Percentiles rank a stretch among this genome's conserved stretches.
Conservation (phyloP, 1,140 invertebrate genomes). For the Sarcophaga bullata region DNA sequence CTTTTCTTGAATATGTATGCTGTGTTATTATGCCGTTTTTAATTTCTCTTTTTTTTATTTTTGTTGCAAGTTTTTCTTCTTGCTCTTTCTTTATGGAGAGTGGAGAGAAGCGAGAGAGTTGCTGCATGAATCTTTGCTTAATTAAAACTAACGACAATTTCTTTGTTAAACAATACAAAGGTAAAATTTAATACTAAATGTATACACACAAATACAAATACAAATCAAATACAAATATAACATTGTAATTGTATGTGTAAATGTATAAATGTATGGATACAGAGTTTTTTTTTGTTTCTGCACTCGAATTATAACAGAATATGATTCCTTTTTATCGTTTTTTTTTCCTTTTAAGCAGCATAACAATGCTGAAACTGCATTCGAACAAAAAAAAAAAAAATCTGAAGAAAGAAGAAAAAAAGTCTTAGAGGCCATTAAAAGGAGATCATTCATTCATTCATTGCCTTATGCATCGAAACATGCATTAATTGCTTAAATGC, state of each 20-base stretch:
- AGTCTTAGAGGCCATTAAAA: too few species aligned
- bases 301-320: not conserved
- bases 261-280: too few species aligned
- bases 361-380: too few species aligned
- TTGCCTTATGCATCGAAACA: not conserved
- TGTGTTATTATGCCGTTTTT: too few species aligned
- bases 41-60: not conserved
- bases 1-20: not conserved
- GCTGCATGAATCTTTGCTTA: not conserved
- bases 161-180: not conserved
- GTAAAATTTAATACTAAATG: not conserved
- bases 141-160: slow-evolving; percentile 19
- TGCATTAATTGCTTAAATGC: not conserved
- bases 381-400: too few species aligned
- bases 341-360: not conserved
- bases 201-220: not conserved
- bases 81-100: not conserved
- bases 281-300: not conserved
- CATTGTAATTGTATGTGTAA: too few species aligned
- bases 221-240: too few species aligned
- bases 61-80: not conserved
- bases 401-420: too few species aligned
- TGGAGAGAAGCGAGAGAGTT: too few species aligned
- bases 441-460: too few species aligned
- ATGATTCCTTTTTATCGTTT: not conserved